These are phyloP conservation scores for Cottus gobio DNA, from an alignment of 2,113 vertebrate species.

Conservation along the genomic window DNA sequence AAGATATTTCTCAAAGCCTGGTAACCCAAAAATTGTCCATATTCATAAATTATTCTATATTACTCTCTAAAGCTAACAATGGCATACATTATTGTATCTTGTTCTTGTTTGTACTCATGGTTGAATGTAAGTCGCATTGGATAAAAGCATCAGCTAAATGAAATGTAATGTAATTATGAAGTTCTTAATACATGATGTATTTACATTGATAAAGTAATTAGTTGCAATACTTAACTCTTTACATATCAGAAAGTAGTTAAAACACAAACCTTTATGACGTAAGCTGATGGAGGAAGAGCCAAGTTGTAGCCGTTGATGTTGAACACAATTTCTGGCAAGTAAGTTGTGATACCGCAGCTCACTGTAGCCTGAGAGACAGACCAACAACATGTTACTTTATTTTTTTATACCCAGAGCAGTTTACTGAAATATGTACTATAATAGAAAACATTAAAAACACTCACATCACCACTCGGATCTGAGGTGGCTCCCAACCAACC, in stretches of 20 bases:
- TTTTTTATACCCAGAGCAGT: background rate
- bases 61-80: background rate
- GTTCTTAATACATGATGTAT: background rate
- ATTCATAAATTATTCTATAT: background rate
- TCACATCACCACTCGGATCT: constrained; percentile 1
- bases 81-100: too few species aligned
- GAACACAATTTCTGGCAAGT: constrained; percentile 53
- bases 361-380: constrained; percentile 23
- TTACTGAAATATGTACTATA: background rate
- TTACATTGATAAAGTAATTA: background rate
- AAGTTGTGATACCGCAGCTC: constrained; percentile 1
- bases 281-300: constrained; percentile 34
- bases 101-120: too few species aligned
- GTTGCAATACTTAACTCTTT: background rate
- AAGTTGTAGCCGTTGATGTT: constrained; percentile 52
- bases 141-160: too few species aligned
- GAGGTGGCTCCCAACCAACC: constrained; percentile 24
- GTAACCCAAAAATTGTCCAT: background rate
- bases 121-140: too few species aligned
- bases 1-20: background rate
- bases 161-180: too few species aligned
- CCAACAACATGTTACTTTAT: background rate
- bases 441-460: background rate
- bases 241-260: background rate
- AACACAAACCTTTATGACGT: constrained; percentile 44